Base-by-base conservation (phyloP, 2,113 vertebrate species). In the Microtus oregoni region DNA sequence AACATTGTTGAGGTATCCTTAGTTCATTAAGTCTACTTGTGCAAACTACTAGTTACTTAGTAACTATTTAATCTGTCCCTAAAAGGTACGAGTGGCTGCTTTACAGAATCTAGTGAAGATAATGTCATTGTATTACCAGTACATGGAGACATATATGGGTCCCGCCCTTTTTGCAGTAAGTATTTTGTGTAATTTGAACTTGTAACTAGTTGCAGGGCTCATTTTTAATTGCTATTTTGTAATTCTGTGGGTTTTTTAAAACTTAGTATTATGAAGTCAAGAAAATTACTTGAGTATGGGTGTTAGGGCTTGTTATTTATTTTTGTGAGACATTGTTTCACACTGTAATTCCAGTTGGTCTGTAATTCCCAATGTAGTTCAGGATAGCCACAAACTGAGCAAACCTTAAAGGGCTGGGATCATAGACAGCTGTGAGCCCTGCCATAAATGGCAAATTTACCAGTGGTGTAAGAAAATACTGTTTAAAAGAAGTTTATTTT, bases 81-180 rank as follows among this genome's bases (percentile, higher is more conserved):
- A 47, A 97, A 97, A 99, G 99, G 99, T 99, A 95, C 99, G 99
- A 70, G 99, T 99, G 98, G 99, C 99, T 92, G 99, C 99, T 47
- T 96, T 99, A 44, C 99, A 99, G 99, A 99, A 99, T 98, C 97
- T 99, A 99, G 99, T 99, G 98, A 99, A 99, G 99, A 99, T 99
- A 93, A 99, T 99, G 99, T 99, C 99, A 75, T 98, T 99, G 91
- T 99, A 99, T 97, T 99, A 99, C 58, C 99, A 99, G 95, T 99
- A 99, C 89, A 99, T 99, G 99, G 99, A 99, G 98, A 99, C 99
- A 0, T 99, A 99, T 95, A 99, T 99, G 99, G 99, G 99, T 1
- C 99, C 99, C 1, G 99, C 99, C 26, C 99, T 99, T 75, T 99
- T 99, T 44, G 99, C 99, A 93, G 99, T 99, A 97, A 99, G 99